Percentiles rank a stretch among this genome's conserved stretches.
Evolutionary conservation across 1,140 invertebrate species (phyloP).

Genomic region (Bemisia tabaci): DNA sequence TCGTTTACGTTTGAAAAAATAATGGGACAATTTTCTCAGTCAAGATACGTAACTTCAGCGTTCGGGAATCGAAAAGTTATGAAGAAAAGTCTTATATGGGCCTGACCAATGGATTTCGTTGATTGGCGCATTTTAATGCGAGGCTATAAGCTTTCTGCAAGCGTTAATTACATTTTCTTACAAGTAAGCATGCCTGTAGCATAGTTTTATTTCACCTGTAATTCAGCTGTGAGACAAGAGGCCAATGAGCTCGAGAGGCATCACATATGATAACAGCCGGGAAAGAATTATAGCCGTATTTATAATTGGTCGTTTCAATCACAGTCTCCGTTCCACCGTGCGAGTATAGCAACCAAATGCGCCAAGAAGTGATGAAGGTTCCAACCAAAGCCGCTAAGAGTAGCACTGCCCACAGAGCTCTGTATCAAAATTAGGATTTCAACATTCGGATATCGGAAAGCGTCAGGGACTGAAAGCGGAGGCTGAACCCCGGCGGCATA

Average conservation of each 20-base stretch:
- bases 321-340: constrained; percentile 20
- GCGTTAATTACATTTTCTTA: too few species aligned
- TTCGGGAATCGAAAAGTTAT: too few species aligned
- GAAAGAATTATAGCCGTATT: constrained; percentile 23
- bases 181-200: too few species aligned
- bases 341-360: constrained; percentile 13
- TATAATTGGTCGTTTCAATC: constrained; percentile 22
- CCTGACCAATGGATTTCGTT: too few species aligned
- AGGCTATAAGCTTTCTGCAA: too few species aligned
- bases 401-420: background rate
- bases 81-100: too few species aligned
- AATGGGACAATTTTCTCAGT: too few species aligned
- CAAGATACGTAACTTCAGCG: too few species aligned
- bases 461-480: background rate
- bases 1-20: too few species aligned
- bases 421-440: background rate
- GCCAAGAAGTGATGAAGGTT: background rate
- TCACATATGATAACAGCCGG: constrained; percentile 26
- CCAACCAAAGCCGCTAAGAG: background rate
- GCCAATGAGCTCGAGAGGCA: constrained; percentile 23
- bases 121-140: too few species aligned
- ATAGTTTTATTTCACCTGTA: too few species aligned
- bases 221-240: constrained; percentile 10
- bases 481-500: background rate
- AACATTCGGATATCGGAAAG: too few species aligned